Evolutionary conservation across 2,797 vertebrate genomes (phyloP).

Genomic region (Esox lucius): DNA sequence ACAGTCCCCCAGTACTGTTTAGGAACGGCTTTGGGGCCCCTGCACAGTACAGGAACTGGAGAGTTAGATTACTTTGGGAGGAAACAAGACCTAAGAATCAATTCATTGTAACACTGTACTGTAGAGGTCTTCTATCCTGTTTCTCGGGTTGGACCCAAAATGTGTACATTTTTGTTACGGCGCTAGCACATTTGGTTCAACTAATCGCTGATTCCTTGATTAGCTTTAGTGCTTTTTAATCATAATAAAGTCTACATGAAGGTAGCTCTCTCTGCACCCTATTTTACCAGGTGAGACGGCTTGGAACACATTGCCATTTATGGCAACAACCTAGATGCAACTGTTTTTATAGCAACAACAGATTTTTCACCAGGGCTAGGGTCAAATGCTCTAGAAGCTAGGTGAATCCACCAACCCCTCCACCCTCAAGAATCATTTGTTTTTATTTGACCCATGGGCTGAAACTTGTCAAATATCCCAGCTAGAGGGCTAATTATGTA

Average conservation of each 20-base stretch:
- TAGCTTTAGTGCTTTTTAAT: slow-evolving; percentile 35
- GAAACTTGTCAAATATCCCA: slow-evolving; percentile 29
- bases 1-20: not conserved
- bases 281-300: too few relatives aligned
- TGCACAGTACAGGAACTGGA: slow-evolving; percentile 10
- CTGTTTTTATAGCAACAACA: too few relatives aligned
- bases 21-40: not conserved
- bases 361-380: too few relatives aligned
- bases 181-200: not conserved
- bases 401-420: slow-evolving; percentile 18
- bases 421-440: slow-evolving; percentile 48
- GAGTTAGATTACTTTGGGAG: slow-evolving; percentile 41
- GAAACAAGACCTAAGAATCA: slow-evolving; percentile 14
- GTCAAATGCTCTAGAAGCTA: too few relatives aligned
- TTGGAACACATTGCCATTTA: too few relatives aligned
- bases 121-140: not conserved
- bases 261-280: not conserved
- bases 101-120: not conserved
- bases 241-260: slow-evolving; percentile 15
- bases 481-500: slow-evolving; percentile 6
- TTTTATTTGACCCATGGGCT: slow-evolving; percentile 54
- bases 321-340: too few relatives aligned
- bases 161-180: not conserved
- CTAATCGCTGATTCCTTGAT: not conserved
- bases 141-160: not conserved